Percentiles rank a stretch among this genome's conserved stretches.
Conservation (phyloP, 2,113 vertebrate species). For the Phyllostomus hastatus region DNA sequence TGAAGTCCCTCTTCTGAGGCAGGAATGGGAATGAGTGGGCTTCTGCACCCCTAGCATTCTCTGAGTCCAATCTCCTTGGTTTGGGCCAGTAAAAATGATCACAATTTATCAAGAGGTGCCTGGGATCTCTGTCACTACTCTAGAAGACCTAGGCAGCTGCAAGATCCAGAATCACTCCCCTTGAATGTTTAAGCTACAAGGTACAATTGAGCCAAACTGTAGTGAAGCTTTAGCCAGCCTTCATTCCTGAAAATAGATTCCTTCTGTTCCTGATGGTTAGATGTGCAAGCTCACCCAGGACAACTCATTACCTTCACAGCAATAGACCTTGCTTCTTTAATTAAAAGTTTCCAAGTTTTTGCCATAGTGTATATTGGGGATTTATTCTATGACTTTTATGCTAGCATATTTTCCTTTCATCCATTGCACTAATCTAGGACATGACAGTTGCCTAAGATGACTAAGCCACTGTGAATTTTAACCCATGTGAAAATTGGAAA, state of each 20-base stretch:
- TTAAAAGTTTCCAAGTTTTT: background rate
- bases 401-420: background rate
- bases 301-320: background rate
- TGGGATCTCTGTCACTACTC: background rate
- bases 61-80: background rate
- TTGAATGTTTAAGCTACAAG: background rate
- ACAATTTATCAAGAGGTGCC: background rate
- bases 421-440: background rate
- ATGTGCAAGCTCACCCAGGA: background rate
- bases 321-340: background rate
- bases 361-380: background rate
- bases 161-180: background rate
- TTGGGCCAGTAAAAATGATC: background rate
- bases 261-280: background rate
- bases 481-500: background rate
- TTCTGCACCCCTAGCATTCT: background rate
- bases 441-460: background rate
- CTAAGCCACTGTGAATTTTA: background rate
- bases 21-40: background rate
- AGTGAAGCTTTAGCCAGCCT: background rate
- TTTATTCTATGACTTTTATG: background rate
- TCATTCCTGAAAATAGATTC: background rate
- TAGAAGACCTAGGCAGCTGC: background rate
- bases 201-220: background rate
- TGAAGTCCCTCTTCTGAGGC: background rate